Conservation (phyloP, 2,113 vertebrate genomes). For the Bucco capensis region DNA sequence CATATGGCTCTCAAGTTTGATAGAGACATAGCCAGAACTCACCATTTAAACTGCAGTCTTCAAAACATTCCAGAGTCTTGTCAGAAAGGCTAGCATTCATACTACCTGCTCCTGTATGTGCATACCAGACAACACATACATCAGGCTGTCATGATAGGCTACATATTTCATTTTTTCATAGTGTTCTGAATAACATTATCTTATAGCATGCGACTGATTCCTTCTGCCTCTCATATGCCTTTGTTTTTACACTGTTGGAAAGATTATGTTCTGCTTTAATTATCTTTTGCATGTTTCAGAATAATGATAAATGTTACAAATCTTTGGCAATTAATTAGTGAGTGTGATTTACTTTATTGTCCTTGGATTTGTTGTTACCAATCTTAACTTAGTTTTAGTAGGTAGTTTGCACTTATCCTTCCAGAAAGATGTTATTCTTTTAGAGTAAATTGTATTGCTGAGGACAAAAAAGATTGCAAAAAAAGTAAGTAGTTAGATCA, state of each 20-base stretch:
- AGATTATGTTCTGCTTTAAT: not conserved
- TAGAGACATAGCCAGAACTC: not conserved
- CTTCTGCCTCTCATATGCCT: not conserved
- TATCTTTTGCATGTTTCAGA: not conserved
- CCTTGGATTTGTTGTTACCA: not conserved
- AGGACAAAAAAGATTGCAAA: rapidly evolving
- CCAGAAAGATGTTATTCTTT: not conserved
- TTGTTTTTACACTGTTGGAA: not conserved
- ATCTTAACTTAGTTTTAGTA: not conserved
- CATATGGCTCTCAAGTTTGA: not conserved
- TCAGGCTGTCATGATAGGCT: not conserved
- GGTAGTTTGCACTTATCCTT: not conserved
- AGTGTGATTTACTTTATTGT: not conserved
- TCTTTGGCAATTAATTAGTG: not conserved
- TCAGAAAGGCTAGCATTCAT: not conserved
- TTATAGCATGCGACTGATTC: not conserved
- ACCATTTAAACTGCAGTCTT: not conserved
- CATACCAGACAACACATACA: not conserved
- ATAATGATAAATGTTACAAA: not conserved
- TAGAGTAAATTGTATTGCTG: not conserved
- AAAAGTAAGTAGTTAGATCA: not conserved
- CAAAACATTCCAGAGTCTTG: not conserved
- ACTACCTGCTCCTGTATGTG: not conserved
- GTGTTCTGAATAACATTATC: not conserved
- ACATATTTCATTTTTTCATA: not conserved